Evolutionary conservation across 2,888 invertebrate genomes (phyloP).

Genomic region (Physocephala rufipes): DNA sequence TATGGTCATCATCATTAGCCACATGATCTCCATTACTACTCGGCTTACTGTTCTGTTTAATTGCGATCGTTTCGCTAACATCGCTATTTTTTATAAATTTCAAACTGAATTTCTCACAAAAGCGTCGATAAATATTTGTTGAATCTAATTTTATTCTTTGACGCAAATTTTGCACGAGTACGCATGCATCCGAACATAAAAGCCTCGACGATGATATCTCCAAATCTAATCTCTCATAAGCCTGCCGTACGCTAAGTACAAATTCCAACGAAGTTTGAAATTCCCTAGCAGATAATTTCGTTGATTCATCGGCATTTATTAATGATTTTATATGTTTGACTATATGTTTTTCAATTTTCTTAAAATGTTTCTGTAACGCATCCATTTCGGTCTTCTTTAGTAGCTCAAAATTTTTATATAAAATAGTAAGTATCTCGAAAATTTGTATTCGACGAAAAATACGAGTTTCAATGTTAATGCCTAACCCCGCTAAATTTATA

Average conservation of each 20-base stretch:
- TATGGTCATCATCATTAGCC: slow-evolving; percentile 31
- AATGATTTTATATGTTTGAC: slow-evolving; percentile 44
- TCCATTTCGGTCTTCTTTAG: slow-evolving; percentile 47
- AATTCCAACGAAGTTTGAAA: slow-evolving; percentile 51
- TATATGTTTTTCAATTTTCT: slow-evolving; percentile 50
- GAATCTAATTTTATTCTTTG: slow-evolving; percentile 49
- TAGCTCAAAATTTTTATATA: slow-evolving; percentile 69
- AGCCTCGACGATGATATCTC: slow-evolving; percentile 34
- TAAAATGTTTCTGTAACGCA: slow-evolving; percentile 45
- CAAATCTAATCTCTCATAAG: slow-evolving; percentile 45
- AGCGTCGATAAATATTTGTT: slow-evolving; percentile 49
- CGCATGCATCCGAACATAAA: slow-evolving; percentile 36
- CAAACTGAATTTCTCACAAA: slow-evolving; percentile 50
- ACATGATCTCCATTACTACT: too few species aligned
- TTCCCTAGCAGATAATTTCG: slow-evolving; percentile 51
- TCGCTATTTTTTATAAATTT: slow-evolving; percentile 46
- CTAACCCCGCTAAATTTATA: slow-evolving; percentile 69
- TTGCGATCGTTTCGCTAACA: slow-evolving; percentile 28
- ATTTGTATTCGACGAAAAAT: slow-evolving; percentile 76
- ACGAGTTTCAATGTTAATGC: slow-evolving; percentile 71
- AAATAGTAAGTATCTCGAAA: slow-evolving; percentile 72
- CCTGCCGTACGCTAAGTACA: slow-evolving; percentile 47
- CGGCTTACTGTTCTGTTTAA: slow-evolving; percentile 13
- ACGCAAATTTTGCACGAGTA: slow-evolving; percentile 49
- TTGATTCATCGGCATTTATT: slow-evolving; percentile 23